Evolutionary conservation across 2,888 invertebrate species (phyloP).

Genomic region (Xanthorhoe designata): DNA sequence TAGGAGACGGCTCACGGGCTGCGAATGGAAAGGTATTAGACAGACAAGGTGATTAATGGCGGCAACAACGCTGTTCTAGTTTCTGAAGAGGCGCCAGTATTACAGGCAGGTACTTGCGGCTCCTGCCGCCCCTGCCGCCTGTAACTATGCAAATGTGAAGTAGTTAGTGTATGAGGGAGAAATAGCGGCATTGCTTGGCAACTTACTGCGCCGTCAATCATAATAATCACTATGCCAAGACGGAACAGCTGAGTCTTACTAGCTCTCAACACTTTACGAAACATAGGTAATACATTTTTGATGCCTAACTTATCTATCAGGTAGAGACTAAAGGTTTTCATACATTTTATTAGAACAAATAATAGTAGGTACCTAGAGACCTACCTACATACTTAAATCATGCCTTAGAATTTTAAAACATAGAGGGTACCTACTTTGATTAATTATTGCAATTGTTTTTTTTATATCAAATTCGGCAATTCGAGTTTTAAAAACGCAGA

Average conservation of each 20-base stretch:
- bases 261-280: conserved; percentile 22
- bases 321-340: background rate
- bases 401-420: too few relatives aligned
- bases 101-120: conserved; percentile 55
- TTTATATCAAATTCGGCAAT: too few relatives aligned
- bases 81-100: conserved; percentile 55
- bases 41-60: conserved; percentile 82
- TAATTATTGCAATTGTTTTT: too few relatives aligned
- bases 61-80: conserved; percentile 67
- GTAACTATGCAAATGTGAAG: conserved; percentile 77
- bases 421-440: too few relatives aligned
- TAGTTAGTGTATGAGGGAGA: conserved; percentile 70
- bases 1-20: conserved; percentile 73
- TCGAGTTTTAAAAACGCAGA: too few relatives aligned
- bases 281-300: conserved; percentile 13
- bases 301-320: background rate
- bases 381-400: too few relatives aligned
- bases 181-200: conserved; percentile 71
- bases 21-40: conserved; percentile 82
- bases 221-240: conserved; percentile 60
- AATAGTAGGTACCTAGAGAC: too few relatives aligned
- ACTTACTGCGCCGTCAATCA: conserved; percentile 70
- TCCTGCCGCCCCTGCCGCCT: conserved; percentile 54
- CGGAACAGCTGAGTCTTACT: conserved; percentile 60
- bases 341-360: too few relatives aligned